Evolutionary conservation across 92 coral and sea anemone species (phyloP).

Genomic region (Porites cylindrica): DNA sequence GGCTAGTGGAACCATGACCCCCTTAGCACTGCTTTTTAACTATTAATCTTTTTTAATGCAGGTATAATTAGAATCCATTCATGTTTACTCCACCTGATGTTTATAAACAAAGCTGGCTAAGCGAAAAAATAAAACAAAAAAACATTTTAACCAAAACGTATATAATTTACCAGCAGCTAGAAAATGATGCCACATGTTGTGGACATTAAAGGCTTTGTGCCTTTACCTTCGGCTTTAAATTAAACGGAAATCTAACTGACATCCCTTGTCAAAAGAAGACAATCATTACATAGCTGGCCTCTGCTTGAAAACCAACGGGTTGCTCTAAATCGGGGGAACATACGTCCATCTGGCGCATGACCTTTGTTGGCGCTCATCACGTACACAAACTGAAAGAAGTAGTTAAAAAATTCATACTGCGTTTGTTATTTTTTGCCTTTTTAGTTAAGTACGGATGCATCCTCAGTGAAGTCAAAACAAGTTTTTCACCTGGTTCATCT

Average conservation of each 20-base stretch:
- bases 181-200: conserved; percentile 11
- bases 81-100: conserved; percentile 37
- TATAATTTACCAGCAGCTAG: neutral
- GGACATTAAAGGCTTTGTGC: conserved; percentile 21
- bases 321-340: neutral
- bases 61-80: neutral
- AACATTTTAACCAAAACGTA: neutral
- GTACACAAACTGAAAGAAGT: neutral
- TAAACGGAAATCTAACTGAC: neutral
- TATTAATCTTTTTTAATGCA: neutral
- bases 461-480: conserved; percentile 3
- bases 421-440: neutral
- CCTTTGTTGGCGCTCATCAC: neutral
- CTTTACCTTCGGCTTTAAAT: neutral
- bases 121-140: neutral
- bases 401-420: neutral
- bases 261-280: neutral
- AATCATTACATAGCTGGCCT: neutral
- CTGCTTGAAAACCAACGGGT: neutral
- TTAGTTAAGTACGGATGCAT: neutral
- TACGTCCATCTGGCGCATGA: neutral
- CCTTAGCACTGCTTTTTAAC: neutral
- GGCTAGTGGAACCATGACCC: neutral
- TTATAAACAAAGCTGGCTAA: conserved; percentile 47
- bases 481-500: conserved; percentile 19